phyloP scores from a whole-genome alignment of 2,888 invertebrate genomes.

The Eupithecia insigniata region DNA sequence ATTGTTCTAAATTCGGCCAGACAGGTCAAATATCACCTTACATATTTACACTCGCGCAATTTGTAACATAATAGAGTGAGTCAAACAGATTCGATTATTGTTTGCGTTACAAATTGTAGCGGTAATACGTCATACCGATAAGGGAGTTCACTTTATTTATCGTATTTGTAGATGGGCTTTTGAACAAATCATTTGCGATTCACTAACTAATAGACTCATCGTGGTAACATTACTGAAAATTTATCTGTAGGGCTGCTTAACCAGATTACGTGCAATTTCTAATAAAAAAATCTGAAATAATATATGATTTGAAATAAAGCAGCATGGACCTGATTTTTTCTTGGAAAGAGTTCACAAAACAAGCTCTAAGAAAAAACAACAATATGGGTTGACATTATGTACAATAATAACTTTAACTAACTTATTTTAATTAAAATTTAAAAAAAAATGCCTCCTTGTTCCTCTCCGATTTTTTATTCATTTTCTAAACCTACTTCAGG shows the following conservation, averaged over 20 bases:
- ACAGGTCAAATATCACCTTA: conserved; percentile 19
- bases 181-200: conserved; percentile 13
- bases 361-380: background rate
- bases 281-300: background rate
- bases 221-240: conserved; percentile 13
- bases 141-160: conserved; percentile 18
- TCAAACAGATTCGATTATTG: conserved; percentile 49
- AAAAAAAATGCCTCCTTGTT: background rate
- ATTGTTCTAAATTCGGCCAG: conserved; percentile 8
- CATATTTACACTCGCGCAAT: conserved; percentile 23
- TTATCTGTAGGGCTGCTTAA: background rate
- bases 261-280: background rate
- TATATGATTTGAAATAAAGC: too few species aligned
- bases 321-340: too few species aligned
- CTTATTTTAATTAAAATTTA: too few species aligned
- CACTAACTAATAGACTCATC: conserved; percentile 13
- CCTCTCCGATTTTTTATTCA: background rate
- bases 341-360: background rate
- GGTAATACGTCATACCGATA: conserved; percentile 35
- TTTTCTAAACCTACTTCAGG: background rate
- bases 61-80: conserved; percentile 49
- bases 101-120: conserved; percentile 56
- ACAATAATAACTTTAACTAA: too few species aligned
- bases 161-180: conserved; percentile 14
- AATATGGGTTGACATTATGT: background rate